Conservation (phyloP, 2,797 vertebrate species). For the Tapera naevia region DNA sequence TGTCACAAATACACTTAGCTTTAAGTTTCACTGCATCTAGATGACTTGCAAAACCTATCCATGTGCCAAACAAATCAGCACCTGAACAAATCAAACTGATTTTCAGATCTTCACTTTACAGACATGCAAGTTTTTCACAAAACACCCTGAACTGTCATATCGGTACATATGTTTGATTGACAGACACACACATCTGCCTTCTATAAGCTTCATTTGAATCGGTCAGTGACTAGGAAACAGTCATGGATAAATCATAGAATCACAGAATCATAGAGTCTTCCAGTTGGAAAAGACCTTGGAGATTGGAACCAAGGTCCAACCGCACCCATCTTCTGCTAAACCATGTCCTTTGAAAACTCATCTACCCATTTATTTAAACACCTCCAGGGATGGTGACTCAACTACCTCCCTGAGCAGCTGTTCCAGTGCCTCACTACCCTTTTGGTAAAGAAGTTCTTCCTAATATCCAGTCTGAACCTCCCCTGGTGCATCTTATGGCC, state of each 20-base stretch:
- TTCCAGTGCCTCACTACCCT: too few species aligned
- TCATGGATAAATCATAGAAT: background rate
- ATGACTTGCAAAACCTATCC: background rate
- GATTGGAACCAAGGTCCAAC: too few species aligned
- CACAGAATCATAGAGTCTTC: too few species aligned
- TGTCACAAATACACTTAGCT: background rate
- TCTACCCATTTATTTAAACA: too few species aligned
- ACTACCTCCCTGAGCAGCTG: too few species aligned
- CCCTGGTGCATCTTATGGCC: too few species aligned
- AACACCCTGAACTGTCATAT: background rate
- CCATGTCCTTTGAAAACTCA: too few species aligned
- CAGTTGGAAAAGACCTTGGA: too few species aligned
- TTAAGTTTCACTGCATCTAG: background rate
- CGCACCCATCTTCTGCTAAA: too few species aligned
- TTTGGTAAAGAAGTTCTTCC: too few species aligned
- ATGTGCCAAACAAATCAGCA: background rate
- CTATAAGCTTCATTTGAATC: background rate
- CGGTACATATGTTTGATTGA: background rate
- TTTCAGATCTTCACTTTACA: background rate
- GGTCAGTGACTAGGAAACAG: background rate
- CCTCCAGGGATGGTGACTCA: too few species aligned
- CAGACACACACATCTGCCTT: background rate
- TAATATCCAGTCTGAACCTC: too few species aligned
- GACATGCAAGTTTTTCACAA: background rate
- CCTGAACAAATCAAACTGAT: background rate